Evolutionary conservation across 2,888 invertebrate species (phyloP).

Genomic region (Meiosimyza platycephala): DNA sequence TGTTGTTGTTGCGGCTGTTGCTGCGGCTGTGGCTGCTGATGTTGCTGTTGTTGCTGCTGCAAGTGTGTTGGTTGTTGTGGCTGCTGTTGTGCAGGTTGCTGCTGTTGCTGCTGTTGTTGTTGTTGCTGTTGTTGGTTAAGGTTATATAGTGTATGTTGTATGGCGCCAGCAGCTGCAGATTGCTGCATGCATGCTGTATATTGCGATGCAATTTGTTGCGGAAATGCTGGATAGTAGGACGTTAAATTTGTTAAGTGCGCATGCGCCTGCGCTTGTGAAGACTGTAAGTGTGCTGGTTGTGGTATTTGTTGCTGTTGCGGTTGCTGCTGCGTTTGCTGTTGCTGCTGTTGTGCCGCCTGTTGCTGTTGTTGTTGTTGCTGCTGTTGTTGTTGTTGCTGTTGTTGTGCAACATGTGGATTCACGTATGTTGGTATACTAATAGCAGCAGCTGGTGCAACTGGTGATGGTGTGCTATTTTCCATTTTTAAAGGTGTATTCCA

Average conservation of each 20-base stretch:
- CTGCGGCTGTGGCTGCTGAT: slow-evolving; percentile 51
- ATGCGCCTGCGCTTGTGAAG: slow-evolving; percentile 79
- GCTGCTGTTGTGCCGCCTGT: slow-evolving; percentile 53
- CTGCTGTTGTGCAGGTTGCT: slow-evolving; percentile 48
- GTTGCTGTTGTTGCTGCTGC: slow-evolving; percentile 49
- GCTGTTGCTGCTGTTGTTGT: slow-evolving; percentile 48
- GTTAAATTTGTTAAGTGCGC: slow-evolving; percentile 72
- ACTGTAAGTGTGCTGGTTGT: slow-evolving; percentile 79
- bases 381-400: slow-evolving; percentile 61
- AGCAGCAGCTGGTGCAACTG: slow-evolving; percentile 60
- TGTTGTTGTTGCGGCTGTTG: slow-evolving; percentile 57
- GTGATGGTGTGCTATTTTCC: slow-evolving; percentile 59
- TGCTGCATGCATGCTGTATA: slow-evolving; percentile 65
- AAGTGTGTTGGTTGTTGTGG: slow-evolving; percentile 47
- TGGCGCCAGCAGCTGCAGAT: slow-evolving; percentile 52
- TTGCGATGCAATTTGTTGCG: slow-evolving; percentile 65
- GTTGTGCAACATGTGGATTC: slow-evolving; percentile 68
- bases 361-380: slow-evolving; percentile 53
- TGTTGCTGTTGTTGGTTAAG: slow-evolving; percentile 55
- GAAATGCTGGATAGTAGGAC: slow-evolving; percentile 65
- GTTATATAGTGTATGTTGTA: slow-evolving; percentile 50
- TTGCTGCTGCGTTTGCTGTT: slow-evolving; percentile 47
- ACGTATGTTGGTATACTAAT: slow-evolving; percentile 62
- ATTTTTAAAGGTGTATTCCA: slow-evolving; percentile 77
- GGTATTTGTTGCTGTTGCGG: slow-evolving; percentile 71